These are phyloP conservation scores for Philypnodon macrostomus DNA, from an alignment of 2,797 vertebrate species.

Conservation along the genomic window DNA sequence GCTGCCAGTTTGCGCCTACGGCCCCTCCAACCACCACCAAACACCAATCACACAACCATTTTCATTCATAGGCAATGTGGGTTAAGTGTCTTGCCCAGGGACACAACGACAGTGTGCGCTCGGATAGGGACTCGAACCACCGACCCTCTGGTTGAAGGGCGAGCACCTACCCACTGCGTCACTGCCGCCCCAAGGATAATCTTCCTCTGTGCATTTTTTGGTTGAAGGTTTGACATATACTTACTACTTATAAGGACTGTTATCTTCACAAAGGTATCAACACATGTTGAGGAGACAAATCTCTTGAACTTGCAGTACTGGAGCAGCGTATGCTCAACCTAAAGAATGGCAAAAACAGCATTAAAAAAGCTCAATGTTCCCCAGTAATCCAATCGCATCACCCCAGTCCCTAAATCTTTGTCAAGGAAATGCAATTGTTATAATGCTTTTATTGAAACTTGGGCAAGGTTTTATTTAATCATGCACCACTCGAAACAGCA, in stretches of 20 bases:
- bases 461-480: constrained; percentile 85
- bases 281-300: constrained; percentile 64
- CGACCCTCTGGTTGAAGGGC: too few species aligned
- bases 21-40: too few species aligned
- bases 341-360: constrained; percentile 71
- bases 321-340: constrained; percentile 68
- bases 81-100: too few species aligned
- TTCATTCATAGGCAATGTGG: too few species aligned
- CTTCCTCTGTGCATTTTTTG: too few species aligned
- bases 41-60: too few species aligned
- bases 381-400: constrained; percentile 83
- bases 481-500: constrained; percentile 74
- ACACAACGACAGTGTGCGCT: too few species aligned
- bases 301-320: constrained; percentile 60
- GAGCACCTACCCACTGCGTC: too few species aligned
- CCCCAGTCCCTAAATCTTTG: constrained; percentile 85
- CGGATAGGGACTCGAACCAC: too few species aligned
- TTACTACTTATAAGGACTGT: constrained; percentile 18
- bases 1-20: too few species aligned
- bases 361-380: constrained; percentile 80
- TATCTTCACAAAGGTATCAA: constrained; percentile 57
- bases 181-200: too few species aligned
- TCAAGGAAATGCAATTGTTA: constrained; percentile 83
- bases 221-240: constrained; percentile 22
- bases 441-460: constrained; percentile 85